Conservation (phyloP, 1,140 invertebrate species). For the Acromyrmex echinatior region DNA sequence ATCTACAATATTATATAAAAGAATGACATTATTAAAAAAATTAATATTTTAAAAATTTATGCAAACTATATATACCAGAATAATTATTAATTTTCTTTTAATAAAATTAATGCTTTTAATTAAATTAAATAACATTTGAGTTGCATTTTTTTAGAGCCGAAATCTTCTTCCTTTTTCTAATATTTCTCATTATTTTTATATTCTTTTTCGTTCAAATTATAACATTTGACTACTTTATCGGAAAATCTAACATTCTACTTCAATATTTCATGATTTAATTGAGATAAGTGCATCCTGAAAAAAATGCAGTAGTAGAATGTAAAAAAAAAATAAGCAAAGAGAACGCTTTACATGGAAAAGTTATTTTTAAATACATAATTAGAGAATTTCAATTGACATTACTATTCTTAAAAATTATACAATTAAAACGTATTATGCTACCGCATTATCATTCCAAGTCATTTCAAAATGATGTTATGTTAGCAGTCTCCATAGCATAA, state of each 20-base stretch:
- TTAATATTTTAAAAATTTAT: neutral
- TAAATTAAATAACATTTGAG: neutral
- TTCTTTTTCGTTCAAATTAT: slow-evolving; percentile 14
- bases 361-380: neutral
- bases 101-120: slow-evolving; percentile 1
- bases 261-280: slow-evolving; percentile 50
- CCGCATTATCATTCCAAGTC: neutral
- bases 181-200: slow-evolving; percentile 10
- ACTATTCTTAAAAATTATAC: neutral
- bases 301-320: slow-evolving; percentile 23
- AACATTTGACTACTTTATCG: neutral
- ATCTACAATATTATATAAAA: neutral
- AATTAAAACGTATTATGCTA: neutral
- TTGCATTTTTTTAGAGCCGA: neutral
- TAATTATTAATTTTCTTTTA: neutral
- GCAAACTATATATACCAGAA: neutral
- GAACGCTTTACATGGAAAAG: neutral
- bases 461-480: neutral
- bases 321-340: neutral
- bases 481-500: neutral
- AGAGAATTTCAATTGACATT: neutral
- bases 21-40: neutral
- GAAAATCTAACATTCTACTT: slow-evolving; percentile 5
- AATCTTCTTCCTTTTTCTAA: neutral
- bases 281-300: slow-evolving; percentile 30